Percentiles rank a stretch among this genome's conserved stretches.
These are phyloP conservation scores for Drosophila pullipes DNA, from an alignment of 2,888 invertebrate species.

Conservation along the genomic window DNA sequence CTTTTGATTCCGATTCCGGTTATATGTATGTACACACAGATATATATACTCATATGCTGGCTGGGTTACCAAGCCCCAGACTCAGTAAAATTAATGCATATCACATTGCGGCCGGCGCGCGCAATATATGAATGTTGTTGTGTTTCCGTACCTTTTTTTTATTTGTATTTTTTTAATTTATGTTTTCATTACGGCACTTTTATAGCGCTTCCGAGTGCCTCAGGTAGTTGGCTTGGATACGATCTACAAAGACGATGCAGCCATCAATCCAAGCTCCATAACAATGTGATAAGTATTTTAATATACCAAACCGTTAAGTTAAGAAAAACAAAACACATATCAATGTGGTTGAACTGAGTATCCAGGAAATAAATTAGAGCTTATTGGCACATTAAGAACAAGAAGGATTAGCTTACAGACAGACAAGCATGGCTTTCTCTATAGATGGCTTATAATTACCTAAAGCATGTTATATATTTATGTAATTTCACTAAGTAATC, in stretches of 20 bases:
- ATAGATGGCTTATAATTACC: background rate
- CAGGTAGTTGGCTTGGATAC: slow-evolving; percentile 63
- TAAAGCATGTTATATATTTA: background rate
- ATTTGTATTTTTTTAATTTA: slow-evolving; percentile 66
- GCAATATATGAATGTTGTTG: slow-evolving; percentile 45
- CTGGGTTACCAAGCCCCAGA: slow-evolving; percentile 52
- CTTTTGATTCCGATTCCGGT: slow-evolving; percentile 60
- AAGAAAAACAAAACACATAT: background rate
- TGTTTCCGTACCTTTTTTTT: slow-evolving; percentile 45
- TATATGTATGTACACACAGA: slow-evolving; percentile 22
- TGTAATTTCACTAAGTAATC: background rate
- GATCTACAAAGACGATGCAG: slow-evolving; percentile 56
- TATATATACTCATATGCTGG: slow-evolving; percentile 32
- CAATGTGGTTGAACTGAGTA: background rate
- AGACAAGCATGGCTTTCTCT: background rate
- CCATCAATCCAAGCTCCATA: slow-evolving; percentile 50
- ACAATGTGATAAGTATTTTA: slow-evolving; percentile 19
- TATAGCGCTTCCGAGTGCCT: slow-evolving; percentile 78
- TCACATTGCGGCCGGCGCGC: slow-evolving; percentile 70
- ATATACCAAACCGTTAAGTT: slow-evolving; percentile 5
- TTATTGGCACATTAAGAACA: too few relatives aligned
- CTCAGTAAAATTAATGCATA: slow-evolving; percentile 71
- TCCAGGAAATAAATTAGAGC: slow-evolving; percentile 13
- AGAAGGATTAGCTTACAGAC: background rate
- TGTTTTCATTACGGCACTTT: slow-evolving; percentile 77